These are phyloP conservation scores for Ochropleura leucogaster DNA, from an alignment of 2,888 invertebrate species.

Conservation along the genomic window DNA sequence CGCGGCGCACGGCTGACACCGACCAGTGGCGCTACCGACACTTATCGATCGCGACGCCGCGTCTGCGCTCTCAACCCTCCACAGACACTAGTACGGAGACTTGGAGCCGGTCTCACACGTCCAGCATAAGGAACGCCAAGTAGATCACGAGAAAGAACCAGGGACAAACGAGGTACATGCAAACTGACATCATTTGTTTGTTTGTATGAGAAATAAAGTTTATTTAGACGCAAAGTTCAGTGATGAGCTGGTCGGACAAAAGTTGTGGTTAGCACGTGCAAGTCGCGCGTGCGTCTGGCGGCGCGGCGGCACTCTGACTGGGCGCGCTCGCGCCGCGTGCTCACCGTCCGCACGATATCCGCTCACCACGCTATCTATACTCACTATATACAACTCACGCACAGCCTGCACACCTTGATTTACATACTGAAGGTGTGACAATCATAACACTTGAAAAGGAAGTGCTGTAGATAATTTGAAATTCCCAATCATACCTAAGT, in stretches of 20 bases:
- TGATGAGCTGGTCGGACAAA: constrained; percentile 77
- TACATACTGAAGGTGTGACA: constrained; percentile 77
- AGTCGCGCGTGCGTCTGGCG: constrained; percentile 87
- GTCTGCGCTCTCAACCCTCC: constrained; percentile 81
- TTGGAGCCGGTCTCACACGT: constrained; percentile 86
- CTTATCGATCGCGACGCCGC: constrained; percentile 84
- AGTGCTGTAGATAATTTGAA: constrained; percentile 31
- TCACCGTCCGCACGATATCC: constrained; percentile 86
- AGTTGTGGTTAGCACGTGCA: constrained; percentile 81
- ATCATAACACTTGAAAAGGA: constrained; percentile 57
- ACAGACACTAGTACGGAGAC: constrained; percentile 70
- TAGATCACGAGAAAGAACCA: constrained; percentile 93
- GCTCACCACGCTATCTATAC: constrained; percentile 85
- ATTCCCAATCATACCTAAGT: constrained; percentile 26
- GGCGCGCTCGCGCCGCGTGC: constrained; percentile 88
- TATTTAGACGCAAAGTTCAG: constrained; percentile 77
- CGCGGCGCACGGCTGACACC: constrained; percentile 77
- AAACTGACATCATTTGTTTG: constrained; percentile 88
- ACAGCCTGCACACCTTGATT: constrained; percentile 85
- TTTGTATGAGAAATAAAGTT: constrained; percentile 68
- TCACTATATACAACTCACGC: constrained; percentile 73
- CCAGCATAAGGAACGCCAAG: constrained; percentile 92
- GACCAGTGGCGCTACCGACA: constrained; percentile 70
- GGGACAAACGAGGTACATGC: constrained; percentile 92
- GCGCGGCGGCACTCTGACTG: constrained; percentile 91